phyloP scores from a whole-genome alignment of 1,140 invertebrate species.

The Cyclargus thomasi region DNA sequence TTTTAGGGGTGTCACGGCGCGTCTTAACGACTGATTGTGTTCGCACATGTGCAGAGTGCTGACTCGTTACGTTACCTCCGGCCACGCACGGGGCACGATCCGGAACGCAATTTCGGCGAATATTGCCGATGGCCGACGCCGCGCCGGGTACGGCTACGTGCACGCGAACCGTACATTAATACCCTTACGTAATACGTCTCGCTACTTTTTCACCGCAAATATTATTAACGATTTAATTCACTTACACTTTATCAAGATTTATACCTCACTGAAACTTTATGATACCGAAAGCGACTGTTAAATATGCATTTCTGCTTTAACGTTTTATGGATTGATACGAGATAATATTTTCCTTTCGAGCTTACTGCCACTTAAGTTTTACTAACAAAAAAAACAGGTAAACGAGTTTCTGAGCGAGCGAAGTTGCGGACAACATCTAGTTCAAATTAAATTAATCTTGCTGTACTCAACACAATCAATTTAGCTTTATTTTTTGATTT shows the following conservation, averaged over 20 bases:
- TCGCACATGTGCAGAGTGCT: conserved; percentile 37
- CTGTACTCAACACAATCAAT: too few species aligned
- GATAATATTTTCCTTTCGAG: background rate
- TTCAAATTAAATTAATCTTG: too few species aligned
- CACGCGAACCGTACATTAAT: conserved; percentile 47
- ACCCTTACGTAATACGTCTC: conserved; percentile 12
- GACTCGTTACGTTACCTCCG: conserved; percentile 35
- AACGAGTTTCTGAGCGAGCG: too few species aligned
- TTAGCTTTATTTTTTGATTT: too few species aligned
- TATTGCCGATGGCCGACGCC: conserved; percentile 29
- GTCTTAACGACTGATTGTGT: conserved; percentile 49
- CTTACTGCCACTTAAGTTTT: background rate
- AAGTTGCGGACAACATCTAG: too few species aligned
- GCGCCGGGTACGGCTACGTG: conserved; percentile 30
- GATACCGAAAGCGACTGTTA: background rate
- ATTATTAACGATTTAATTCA: conserved; percentile 15
- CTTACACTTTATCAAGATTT: conserved; percentile 7
- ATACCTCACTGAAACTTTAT: background rate
- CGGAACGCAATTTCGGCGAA: conserved; percentile 37
- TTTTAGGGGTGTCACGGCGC: conserved; percentile 53
- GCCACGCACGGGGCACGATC: conserved; percentile 10
- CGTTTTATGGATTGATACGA: background rate
- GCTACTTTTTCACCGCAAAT: conserved; percentile 11
- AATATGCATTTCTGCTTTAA: background rate
- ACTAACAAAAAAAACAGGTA: too few species aligned